Percentiles rank a stretch among this genome's conserved stretches.
Conservation (phyloP, 2,888 invertebrate species). For the Xanthorhoe spadicearia region DNA sequence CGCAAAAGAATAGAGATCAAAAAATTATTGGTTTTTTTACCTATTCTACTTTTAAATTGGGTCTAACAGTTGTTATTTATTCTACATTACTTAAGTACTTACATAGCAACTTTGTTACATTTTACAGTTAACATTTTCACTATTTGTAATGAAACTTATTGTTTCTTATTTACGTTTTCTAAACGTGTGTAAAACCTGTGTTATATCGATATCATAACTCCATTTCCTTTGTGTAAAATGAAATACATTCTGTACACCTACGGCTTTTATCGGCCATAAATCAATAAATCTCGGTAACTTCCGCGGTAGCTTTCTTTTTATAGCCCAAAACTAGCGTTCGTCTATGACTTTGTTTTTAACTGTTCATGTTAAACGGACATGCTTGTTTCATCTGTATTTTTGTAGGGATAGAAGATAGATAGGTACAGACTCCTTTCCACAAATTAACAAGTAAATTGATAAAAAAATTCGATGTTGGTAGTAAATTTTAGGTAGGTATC, state of each 20-base stretch:
- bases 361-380: neutral
- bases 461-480: too few species aligned
- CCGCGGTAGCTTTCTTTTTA: slow-evolving; percentile 34
- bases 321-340: slow-evolving; percentile 8
- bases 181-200: slow-evolving; percentile 16
- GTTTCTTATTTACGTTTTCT: slow-evolving; percentile 3
- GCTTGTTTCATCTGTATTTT: too few species aligned
- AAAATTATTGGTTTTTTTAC: too few species aligned
- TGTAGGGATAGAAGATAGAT: too few species aligned
- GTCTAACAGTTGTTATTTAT: too few species aligned
- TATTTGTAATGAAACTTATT: neutral
- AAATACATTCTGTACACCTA: slow-evolving; percentile 31
- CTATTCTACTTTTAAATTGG: too few species aligned
- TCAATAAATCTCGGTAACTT: slow-evolving; percentile 35
- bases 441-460: too few species aligned
- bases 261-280: slow-evolving; percentile 39
- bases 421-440: too few species aligned
- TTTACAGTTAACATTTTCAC: neutral
- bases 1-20: too few species aligned
- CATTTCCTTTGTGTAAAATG: slow-evolving; percentile 34
- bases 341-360: neutral
- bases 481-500: too few species aligned
- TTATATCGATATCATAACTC: slow-evolving; percentile 23
- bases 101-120: too few species aligned
- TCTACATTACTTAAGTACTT: too few species aligned